Evolutionary conservation across 1,140 invertebrate species (phyloP).

Genomic region (Nasonia giraulti): DNA sequence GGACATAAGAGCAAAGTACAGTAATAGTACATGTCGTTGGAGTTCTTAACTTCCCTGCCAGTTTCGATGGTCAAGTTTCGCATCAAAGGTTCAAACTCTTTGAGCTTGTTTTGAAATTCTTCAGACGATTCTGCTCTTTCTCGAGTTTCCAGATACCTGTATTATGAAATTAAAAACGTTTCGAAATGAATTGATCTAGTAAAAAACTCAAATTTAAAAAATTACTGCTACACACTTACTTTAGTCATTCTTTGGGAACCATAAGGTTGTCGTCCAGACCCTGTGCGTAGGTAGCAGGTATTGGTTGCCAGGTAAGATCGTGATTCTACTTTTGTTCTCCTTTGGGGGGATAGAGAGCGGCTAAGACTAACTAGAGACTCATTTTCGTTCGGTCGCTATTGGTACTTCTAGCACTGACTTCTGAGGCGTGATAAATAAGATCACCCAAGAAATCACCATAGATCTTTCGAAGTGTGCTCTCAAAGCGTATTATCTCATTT

Average conservation of each 20-base stretch:
- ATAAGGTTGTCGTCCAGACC: constrained; percentile 54
- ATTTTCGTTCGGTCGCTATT: constrained; percentile 77
- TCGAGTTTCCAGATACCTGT: neutral
- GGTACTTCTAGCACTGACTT: constrained; percentile 76
- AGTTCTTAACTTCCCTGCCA: constrained; percentile 56
- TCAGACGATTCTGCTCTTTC: neutral
- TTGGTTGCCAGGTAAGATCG: constrained; percentile 66
- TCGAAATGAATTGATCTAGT: too few species aligned
- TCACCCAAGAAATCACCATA: constrained; percentile 72
- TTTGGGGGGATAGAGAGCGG: constrained; percentile 65
- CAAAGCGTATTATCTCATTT: constrained; percentile 69
- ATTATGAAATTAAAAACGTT: neutral
- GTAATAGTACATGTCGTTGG: constrained; percentile 56
- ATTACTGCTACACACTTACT: constrained; percentile 28
- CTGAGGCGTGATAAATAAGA: constrained; percentile 61
- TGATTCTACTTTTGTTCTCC: constrained; percentile 61
- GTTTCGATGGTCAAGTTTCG: constrained; percentile 57
- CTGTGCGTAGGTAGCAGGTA: constrained; percentile 57
- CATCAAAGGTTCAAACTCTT: constrained; percentile 52
- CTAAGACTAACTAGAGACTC: constrained; percentile 65
- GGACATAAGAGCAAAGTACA: constrained; percentile 61
- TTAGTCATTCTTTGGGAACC: constrained; percentile 50
- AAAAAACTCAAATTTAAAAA: neutral
- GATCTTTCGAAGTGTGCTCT: constrained; percentile 68
- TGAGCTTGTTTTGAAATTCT: constrained; percentile 39